These are phyloP conservation scores for Ricordea florida DNA, from an alignment of 92 coral and sea anemone genomes.

Conservation along the genomic window DNA sequence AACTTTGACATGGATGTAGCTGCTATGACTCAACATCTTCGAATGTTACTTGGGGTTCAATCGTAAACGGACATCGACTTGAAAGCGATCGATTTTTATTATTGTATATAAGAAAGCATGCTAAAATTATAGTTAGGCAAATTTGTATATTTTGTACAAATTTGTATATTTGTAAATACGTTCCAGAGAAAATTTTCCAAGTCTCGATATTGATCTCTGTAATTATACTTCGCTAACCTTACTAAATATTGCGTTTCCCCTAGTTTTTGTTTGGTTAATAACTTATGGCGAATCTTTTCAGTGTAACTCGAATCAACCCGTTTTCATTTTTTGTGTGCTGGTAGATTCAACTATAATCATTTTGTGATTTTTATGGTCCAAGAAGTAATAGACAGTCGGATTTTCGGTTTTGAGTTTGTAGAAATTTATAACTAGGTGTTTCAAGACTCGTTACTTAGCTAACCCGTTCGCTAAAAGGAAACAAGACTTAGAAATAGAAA, in stretches of 20 bases:
- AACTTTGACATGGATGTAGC: conserved; percentile 69
- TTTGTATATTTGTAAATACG: conserved; percentile 95
- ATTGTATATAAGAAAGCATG: conserved; percentile 62
- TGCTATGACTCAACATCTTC: conserved; percentile 85
- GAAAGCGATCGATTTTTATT: conserved; percentile 5
- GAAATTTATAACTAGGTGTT: too few species aligned
- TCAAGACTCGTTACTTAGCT: too few species aligned
- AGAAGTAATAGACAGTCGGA: too few species aligned
- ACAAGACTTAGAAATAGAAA: too few species aligned
- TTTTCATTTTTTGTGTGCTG: too few species aligned
- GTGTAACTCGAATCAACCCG: too few species aligned
- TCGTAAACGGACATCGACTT: conserved; percentile 45
- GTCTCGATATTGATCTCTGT: conserved; percentile 38
- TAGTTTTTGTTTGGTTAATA: too few species aligned
- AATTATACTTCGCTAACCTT: not conserved
- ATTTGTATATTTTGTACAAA: conserved; percentile 90
- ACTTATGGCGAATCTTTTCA: too few species aligned
- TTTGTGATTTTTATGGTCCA: too few species aligned
- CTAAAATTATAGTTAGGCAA: conserved; percentile 45
- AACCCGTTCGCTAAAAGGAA: too few species aligned
- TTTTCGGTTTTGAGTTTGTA: too few species aligned
- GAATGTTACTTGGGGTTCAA: conserved; percentile 77
- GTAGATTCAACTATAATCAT: too few species aligned
- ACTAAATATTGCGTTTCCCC: conserved; percentile 9
- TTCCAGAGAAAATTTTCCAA: conserved; percentile 43